These are phyloP conservation scores for Tiaroga cobitis DNA, from an alignment of 2,797 vertebrate species.

Conservation along the genomic window DNA sequence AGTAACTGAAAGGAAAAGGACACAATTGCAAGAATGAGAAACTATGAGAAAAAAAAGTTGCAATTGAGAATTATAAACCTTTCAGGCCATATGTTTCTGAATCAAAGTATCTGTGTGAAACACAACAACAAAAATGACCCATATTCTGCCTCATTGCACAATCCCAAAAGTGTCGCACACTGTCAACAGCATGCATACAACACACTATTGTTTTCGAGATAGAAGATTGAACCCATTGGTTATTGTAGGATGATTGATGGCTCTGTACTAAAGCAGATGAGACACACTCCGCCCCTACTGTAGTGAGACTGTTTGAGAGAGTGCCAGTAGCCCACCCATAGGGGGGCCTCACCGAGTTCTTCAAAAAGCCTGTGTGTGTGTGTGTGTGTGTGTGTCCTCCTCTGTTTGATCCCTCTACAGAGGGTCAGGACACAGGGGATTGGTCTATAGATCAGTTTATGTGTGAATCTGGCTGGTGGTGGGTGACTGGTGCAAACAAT, in stretches of 20 bases:
- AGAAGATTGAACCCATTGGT: slow-evolving; percentile 52
- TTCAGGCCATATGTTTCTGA: slow-evolving; percentile 8
- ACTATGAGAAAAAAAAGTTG: neutral
- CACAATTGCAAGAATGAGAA: neutral
- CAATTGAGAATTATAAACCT: neutral
- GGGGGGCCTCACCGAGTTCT: slow-evolving; percentile 76
- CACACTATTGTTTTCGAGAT: slow-evolving; percentile 49
- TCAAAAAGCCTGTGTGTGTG: slow-evolving; percentile 75
- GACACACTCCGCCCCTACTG: slow-evolving; percentile 72
- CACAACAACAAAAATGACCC: slow-evolving; percentile 34
- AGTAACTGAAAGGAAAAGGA: too few relatives aligned
- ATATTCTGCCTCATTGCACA: slow-evolving; percentile 35
- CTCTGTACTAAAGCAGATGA: slow-evolving; percentile 74
- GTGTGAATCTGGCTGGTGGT: slow-evolving; percentile 39
- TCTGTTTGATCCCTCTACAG: slow-evolving; percentile 81
- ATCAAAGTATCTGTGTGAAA: neutral
- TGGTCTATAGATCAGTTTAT: slow-evolving; percentile 65
- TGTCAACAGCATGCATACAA: slow-evolving; percentile 59
- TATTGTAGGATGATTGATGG: slow-evolving; percentile 65
- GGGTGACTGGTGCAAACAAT: slow-evolving; percentile 26
- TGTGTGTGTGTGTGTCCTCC: slow-evolving; percentile 64
- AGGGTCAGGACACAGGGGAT: slow-evolving; percentile 72
- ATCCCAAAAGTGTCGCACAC: slow-evolving; percentile 62
- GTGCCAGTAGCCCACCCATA: slow-evolving; percentile 81
- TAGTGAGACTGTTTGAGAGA: slow-evolving; percentile 79